Conservation (phyloP, 37 sponge, comb jelly and placozoan species). For the Beroe ovata region DNA sequence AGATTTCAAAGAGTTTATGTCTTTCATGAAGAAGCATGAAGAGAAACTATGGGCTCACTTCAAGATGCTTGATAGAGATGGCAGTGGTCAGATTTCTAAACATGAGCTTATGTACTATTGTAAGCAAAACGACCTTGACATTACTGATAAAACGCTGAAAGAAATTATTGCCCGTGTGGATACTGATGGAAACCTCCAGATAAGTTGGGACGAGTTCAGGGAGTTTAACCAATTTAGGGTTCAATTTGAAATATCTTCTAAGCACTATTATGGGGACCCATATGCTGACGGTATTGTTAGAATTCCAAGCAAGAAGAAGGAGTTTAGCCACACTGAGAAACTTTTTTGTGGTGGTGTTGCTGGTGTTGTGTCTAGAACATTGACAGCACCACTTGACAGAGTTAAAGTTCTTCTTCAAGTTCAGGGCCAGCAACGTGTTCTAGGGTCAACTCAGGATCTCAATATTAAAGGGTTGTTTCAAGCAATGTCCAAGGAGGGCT, state of each 20-base stretch:
- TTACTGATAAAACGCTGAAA: not conserved
- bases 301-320: slow-evolving; percentile 64
- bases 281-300: slow-evolving; percentile 24
- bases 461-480: slow-evolving; percentile 75
- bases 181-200: slow-evolving; percentile 79
- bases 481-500: slow-evolving; percentile 88
- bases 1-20: slow-evolving; percentile 5
- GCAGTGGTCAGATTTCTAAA: slow-evolving; percentile 20
- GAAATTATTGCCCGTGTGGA: slow-evolving; percentile 74
- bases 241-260: not conserved
- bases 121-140: not conserved
- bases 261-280: slow-evolving; percentile 40
- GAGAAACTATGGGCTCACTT: slow-evolving; percentile 19
- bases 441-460: slow-evolving; percentile 51
- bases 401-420: slow-evolving; percentile 92
- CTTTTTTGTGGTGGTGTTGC: slow-evolving; percentile 86
- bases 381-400: slow-evolving; percentile 93
- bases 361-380: slow-evolving; percentile 81
- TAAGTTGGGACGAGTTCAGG: slow-evolving; percentile 93
- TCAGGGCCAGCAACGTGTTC: slow-evolving; percentile 69
- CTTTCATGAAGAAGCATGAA: slow-evolving; percentile 24
- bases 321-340: slow-evolving; percentile 75
- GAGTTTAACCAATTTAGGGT: slow-evolving; percentile 71
- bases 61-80: slow-evolving; percentile 18
- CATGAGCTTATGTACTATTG: not conserved